Evolutionary conservation across 2,797 vertebrate genomes (phyloP).

Genomic region (Chaetodon trifasciatus): DNA sequence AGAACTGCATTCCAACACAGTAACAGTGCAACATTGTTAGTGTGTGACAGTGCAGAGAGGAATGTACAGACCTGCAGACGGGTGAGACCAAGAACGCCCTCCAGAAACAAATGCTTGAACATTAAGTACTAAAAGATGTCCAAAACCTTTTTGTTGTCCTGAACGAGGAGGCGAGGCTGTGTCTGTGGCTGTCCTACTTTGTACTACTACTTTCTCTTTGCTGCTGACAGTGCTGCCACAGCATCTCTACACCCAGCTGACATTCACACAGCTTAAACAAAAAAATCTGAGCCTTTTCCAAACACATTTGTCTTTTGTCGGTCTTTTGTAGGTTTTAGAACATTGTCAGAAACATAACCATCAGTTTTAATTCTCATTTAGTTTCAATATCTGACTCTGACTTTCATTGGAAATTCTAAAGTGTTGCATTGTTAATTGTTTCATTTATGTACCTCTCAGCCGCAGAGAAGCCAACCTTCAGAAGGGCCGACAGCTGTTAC

Average conservation of each 20-base stretch:
- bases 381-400: not conserved
- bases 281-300: too few species aligned
- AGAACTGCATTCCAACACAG: conserved; percentile 31
- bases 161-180: not conserved
- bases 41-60: conserved; percentile 4
- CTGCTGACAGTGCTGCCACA: not conserved
- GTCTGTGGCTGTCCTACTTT: not conserved
- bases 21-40: conserved; percentile 28
- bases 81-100: not conserved
- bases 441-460: conserved; percentile 71
- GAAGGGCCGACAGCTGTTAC: conserved; percentile 92
- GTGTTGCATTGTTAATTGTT: not conserved
- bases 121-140: not conserved
- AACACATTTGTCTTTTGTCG: not conserved
- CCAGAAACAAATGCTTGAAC: not conserved
- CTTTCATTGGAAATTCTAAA: not conserved
- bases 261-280: too few species aligned
- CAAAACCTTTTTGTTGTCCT: not conserved
- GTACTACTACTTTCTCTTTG: not conserved
- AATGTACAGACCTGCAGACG: conserved; percentile 23
- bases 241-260: not conserved
- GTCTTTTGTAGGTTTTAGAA: not conserved
- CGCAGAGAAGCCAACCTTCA: conserved; percentile 92
- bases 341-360: not conserved
- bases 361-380: not conserved